Percentiles rank a stretch among this genome's conserved stretches.
phyloP scores from a whole-genome alignment of 2,113 vertebrate genomes.

The Leiothrix lutea region DNA sequence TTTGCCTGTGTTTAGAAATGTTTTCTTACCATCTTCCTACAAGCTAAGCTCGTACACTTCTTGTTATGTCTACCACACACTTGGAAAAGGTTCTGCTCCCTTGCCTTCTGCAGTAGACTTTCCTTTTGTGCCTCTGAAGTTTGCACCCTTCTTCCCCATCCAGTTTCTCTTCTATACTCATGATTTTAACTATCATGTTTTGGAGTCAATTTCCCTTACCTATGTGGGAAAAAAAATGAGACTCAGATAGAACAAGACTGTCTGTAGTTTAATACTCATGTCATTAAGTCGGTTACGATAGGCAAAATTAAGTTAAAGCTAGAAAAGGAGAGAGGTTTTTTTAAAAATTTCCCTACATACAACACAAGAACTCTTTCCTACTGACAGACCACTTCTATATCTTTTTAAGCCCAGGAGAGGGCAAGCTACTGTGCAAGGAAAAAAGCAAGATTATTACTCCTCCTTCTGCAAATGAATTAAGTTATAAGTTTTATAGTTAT shows the following conservation, averaged over 20 bases:
- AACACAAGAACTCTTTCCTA: background rate
- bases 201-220: background rate
- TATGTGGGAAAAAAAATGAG: background rate
- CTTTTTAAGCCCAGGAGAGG: background rate
- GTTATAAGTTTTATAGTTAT: background rate
- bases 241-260: background rate
- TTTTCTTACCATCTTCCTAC: background rate
- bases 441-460: background rate
- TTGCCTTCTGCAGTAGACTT: background rate
- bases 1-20: background rate
- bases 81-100: background rate
- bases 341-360: background rate
- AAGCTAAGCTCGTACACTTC: background rate
- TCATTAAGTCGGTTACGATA: background rate
- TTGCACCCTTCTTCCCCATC: background rate
- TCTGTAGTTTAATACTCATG: background rate
- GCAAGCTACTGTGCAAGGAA: background rate
- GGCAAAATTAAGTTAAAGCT: background rate
- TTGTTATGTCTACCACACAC: background rate
- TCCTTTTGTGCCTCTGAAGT: background rate
- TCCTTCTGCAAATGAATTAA: background rate
- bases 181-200: background rate
- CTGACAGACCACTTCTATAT: background rate
- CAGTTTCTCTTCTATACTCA: background rate
- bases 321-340: background rate